Base-by-base conservation (phyloP, 2,888 invertebrate species). In the Microchrysa polita region DNA sequence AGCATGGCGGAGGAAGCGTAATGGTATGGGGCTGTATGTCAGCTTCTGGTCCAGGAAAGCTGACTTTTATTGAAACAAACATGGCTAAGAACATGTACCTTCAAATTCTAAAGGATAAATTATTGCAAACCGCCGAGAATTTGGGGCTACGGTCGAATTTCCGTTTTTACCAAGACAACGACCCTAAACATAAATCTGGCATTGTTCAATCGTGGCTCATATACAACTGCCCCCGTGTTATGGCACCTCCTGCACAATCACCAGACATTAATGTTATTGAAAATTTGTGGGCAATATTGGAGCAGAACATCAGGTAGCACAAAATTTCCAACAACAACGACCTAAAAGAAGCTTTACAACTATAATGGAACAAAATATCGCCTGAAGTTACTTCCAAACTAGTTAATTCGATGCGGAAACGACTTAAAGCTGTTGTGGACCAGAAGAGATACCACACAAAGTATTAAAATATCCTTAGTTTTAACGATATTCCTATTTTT, bases 361-460 rank as follows among this genome's bases (percentile, higher is more conserved):
- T 52, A 5, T 5, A 52, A 52, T 52, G 1, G 52, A 52, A 14
- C 12, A 52, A 52, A 52, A 52, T 52, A 52, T 52, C 12, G 12
- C 12, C 52, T n/a, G n/a, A n/a, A n/a, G n/a, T n/a, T 10, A 34
- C 27, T 34, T 7, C 4, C 7, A 34, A 34, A 34, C 7, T 34
- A 34, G 27, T 34, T 34, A 34, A 16, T 52, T 52, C 52, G 10
- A 52, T 52, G 52, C 52, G 5, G 10, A 52, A 52, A 5, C 52
- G 52, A 12, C 52, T 52, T 52, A 52, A 52, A 52, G 16, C 52
- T 52, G 52, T 52, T 52, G 52, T 52, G n/a, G 16, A 16, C 16
- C 52, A 52, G n/a, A 10, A 34, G 27, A 7, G 4, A 34, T 34
- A 34, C 7, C 27, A 34, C 27, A 34, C 27, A 34, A 52, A n/a